A percentile compares a stretch with the other conserved stretches of the same genome.
These are phyloP conservation scores for Caenorhabditis zanzibari DNA, from an alignment of 2,888 invertebrate species.

Conservation along the genomic window DNA sequence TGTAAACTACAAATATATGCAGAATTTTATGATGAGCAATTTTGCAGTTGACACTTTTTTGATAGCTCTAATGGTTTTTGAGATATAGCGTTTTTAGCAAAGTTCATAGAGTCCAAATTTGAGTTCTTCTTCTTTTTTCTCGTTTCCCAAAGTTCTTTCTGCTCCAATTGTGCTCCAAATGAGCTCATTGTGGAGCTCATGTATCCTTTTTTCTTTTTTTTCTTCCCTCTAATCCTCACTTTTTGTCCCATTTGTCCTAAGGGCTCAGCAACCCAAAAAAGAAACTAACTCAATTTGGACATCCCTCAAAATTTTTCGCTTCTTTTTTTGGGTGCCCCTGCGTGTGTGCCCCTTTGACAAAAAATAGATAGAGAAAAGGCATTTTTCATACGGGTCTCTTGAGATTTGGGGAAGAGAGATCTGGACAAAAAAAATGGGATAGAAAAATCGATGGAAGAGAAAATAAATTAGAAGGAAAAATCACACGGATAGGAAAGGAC, in stretches of 20 bases:
- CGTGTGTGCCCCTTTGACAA: not conserved
- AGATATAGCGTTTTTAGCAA: too few species aligned
- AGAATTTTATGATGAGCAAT: too few species aligned
- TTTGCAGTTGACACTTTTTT: not conserved
- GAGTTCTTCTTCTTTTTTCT: not conserved
- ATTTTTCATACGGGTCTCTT: constrained; percentile 8
- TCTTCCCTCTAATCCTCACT: constrained; percentile 6
- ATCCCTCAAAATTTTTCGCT: not conserved
- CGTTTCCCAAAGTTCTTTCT: not conserved
- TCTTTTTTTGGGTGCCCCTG: not conserved
- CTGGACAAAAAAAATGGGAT: constrained; percentile 9
- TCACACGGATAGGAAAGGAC: not conserved
- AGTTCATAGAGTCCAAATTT: too few species aligned
- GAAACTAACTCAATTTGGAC: constrained; percentile 53
- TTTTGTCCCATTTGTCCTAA: not conserved
- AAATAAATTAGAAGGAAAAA: not conserved
- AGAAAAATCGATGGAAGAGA: not conserved
- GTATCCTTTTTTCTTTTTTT: not conserved
- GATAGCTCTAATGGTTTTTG: too few species aligned
- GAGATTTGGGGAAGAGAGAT: constrained; percentile 21
- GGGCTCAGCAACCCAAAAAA: not conserved
- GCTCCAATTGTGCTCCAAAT: not conserved
- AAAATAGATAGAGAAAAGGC: constrained; percentile 6
- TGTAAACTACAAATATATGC: too few species aligned
- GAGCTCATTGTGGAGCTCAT: too few species aligned